phyloP scores from a whole-genome alignment of 2,888 invertebrate species.

The Nemoura dubitans region DNA sequence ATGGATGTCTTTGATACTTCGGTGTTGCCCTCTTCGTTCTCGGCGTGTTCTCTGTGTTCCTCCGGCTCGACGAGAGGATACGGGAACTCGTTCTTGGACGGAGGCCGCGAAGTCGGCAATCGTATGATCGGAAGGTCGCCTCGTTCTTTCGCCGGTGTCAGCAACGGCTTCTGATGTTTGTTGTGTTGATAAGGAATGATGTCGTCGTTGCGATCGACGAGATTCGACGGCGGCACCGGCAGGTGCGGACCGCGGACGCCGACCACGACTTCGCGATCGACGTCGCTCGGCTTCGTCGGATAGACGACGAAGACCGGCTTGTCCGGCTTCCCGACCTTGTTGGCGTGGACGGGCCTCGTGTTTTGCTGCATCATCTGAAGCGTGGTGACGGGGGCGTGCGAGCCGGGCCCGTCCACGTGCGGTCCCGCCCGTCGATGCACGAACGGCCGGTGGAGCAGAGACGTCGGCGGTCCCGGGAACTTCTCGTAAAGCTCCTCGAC shows the following conservation, averaged over 20 bases:
- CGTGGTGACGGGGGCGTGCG: slow-evolving; percentile 67
- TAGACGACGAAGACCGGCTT: slow-evolving; percentile 68
- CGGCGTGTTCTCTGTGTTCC: slow-evolving; percentile 58
- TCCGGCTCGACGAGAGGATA: slow-evolving; percentile 62
- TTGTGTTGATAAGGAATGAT: slow-evolving; percentile 29
- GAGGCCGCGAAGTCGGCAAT: slow-evolving; percentile 55
- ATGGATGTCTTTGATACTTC: slow-evolving; percentile 19
- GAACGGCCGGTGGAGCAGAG: slow-evolving; percentile 58
- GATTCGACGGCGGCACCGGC: slow-evolving; percentile 61
- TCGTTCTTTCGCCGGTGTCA: slow-evolving; percentile 58
- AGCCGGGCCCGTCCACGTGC: slow-evolving; percentile 21
- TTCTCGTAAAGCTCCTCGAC: slow-evolving; percentile 48
- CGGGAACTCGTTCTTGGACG: slow-evolving; percentile 69
- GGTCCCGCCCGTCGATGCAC: slow-evolving; percentile 48
- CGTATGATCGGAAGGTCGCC: slow-evolving; percentile 61
- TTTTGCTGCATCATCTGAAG: slow-evolving; percentile 72
- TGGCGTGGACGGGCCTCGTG: slow-evolving; percentile 20
- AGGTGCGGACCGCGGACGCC: slow-evolving; percentile 66
- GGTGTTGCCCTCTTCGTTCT: slow-evolving; percentile 55
- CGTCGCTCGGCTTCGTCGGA: slow-evolving; percentile 66
- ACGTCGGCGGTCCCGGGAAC: slow-evolving; percentile 59
- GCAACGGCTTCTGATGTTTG: slow-evolving; percentile 61
- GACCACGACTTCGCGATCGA: slow-evolving; percentile 62
- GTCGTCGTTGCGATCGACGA: slow-evolving; percentile 50
- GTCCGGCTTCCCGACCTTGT: slow-evolving; percentile 52